Evolutionary conservation across 2,888 invertebrate genomes (phyloP).

Genomic region (Oxyteleia sp.): DNA sequence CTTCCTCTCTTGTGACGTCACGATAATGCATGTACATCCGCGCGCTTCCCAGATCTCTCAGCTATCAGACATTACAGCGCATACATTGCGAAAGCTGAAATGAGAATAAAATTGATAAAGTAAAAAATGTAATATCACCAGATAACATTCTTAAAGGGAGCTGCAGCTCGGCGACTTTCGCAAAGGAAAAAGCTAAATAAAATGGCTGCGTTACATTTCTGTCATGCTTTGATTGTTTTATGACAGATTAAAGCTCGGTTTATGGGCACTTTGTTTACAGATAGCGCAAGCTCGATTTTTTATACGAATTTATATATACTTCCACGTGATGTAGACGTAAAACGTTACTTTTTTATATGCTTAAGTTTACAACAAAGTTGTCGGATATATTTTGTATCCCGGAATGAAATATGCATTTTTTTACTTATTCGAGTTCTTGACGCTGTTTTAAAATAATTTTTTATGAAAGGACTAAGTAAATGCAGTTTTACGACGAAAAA

Average conservation of each 20-base stretch:
- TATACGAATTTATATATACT: background rate
- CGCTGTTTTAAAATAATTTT: background rate
- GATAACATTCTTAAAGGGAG: background rate
- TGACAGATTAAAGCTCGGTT: background rate
- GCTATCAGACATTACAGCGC: constrained; percentile 14
- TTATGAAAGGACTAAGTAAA: background rate
- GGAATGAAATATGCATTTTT: too few species aligned
- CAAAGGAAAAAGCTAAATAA: background rate
- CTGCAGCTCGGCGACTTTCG: background rate
- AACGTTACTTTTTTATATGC: too few species aligned
- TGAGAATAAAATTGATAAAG: constrained; percentile 31
- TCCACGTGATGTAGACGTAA: background rate
- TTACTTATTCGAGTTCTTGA: background rate
- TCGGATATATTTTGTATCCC: too few species aligned
- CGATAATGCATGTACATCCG: constrained; percentile 66
- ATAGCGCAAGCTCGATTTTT: background rate
- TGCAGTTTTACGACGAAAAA: too few species aligned
- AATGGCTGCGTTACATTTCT: background rate
- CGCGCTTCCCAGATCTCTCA: constrained; percentile 47
- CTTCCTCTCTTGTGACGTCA: constrained; percentile 71
- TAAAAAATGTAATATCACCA: constrained; percentile 10
- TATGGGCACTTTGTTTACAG: constrained; percentile 2
- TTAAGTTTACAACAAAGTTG: too few species aligned
- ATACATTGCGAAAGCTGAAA: constrained; percentile 17
- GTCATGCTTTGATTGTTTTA: constrained; percentile 2